phyloP scores from a whole-genome alignment of 2,113 vertebrate species.

The Periophthalmus modestus region DNA sequence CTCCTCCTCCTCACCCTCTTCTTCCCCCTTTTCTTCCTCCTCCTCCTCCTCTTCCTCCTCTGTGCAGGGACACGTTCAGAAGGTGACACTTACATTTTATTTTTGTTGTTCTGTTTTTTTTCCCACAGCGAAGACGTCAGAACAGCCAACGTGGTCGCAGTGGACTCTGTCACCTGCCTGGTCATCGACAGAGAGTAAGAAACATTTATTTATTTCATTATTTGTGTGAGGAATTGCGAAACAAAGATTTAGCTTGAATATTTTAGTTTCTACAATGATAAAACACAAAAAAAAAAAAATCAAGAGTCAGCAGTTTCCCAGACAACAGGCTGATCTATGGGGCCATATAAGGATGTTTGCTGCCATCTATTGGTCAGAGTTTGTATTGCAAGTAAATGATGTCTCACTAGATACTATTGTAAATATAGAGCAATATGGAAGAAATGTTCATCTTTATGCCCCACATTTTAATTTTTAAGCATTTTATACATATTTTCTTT shows the following conservation, averaged over 20 bases:
- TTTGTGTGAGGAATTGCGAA: no score
- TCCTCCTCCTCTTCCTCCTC: background rate
- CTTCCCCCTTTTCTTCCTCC: background rate
- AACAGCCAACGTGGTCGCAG: conserved; percentile 91
- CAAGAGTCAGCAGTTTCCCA: background rate
- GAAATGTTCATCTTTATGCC: background rate
- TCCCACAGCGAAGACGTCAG: conserved; percentile 88
- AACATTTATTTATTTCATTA: background rate
- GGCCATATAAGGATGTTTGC: background rate
- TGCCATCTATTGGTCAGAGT: conserved; percentile 38
- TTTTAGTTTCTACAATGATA: background rate
- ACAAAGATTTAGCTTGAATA: no score
- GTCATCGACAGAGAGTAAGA: conserved; percentile 98
- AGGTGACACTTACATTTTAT: background rate
- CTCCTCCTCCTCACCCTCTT: background rate
- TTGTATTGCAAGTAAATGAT: background rate
- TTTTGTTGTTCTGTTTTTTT: conserved; percentile 10
- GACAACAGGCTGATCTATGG: background rate
- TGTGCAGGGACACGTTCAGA: background rate
- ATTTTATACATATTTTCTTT: no score
- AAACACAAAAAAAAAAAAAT: no score
- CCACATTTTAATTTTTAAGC: background rate
- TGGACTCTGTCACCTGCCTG: conserved; percentile 88
- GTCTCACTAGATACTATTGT: background rate
- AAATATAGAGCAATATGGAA: background rate